These are phyloP conservation scores for Osmoderma eremita DNA, from an alignment of 2,888 invertebrate genomes.

Conservation along the genomic window DNA sequence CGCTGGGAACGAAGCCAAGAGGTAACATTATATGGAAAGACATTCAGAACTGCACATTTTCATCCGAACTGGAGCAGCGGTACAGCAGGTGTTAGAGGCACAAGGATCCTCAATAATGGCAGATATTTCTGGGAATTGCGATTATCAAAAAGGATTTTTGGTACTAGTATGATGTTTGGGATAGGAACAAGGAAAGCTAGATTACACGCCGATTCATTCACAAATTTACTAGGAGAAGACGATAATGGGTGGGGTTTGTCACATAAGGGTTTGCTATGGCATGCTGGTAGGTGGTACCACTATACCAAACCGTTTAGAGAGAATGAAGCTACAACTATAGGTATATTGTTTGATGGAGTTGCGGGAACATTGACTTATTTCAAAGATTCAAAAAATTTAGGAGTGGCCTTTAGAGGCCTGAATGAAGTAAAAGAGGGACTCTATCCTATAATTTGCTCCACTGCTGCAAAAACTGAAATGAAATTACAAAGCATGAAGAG, in stretches of 20 bases:
- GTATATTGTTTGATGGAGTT: conserved; percentile 74
- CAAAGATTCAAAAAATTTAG: conserved; percentile 75
- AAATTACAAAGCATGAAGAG: conserved; percentile 69
- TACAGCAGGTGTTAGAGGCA: conserved; percentile 77
- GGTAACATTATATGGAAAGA: conserved; percentile 69
- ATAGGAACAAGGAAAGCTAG: conserved; percentile 65
- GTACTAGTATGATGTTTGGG: conserved; percentile 82
- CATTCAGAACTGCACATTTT: conserved; percentile 72
- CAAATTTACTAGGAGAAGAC: conserved; percentile 78
- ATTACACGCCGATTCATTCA: conserved; percentile 74
- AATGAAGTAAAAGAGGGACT: conserved; percentile 71
- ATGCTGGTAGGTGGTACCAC: conserved; percentile 70
- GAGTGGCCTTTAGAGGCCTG: conserved; percentile 76
- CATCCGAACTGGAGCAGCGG: conserved; percentile 82
- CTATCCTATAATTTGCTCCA: conserved; percentile 77
- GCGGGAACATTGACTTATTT: conserved; percentile 77
- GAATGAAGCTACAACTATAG: conserved; percentile 74
- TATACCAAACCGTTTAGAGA: conserved; percentile 77
- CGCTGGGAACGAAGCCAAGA: conserved; percentile 67
- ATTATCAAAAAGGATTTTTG: conserved; percentile 73
- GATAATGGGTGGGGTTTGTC: conserved; percentile 77
- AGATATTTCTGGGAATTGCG: conserved; percentile 75
- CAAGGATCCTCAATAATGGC: conserved; percentile 72
- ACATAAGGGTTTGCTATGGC: conserved; percentile 78
- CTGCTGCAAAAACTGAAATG: conserved; percentile 81